phyloP scores from a whole-genome alignment of 2,888 invertebrate species.

The Eucriotettix oculatus region DNA sequence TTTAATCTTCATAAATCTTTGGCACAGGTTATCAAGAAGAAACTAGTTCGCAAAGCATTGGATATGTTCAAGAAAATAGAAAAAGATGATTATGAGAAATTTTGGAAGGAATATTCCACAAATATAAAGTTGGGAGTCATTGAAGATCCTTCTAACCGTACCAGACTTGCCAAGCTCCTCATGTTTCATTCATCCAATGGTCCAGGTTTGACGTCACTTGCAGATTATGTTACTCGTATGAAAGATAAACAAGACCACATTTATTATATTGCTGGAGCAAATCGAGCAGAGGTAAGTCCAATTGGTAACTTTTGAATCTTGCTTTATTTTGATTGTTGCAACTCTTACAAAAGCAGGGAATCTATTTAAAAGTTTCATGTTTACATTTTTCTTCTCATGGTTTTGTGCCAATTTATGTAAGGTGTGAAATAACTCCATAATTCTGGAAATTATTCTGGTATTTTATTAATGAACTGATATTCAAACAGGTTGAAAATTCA shows the following conservation, averaged over 20 bases:
- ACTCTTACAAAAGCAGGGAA: too few species aligned
- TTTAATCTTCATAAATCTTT: not conserved
- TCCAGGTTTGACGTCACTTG: constrained; percentile 49
- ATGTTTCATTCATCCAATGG: constrained; percentile 71
- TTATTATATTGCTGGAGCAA: constrained; percentile 89
- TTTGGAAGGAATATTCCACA: constrained; percentile 99
- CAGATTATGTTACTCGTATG: constrained; percentile 89
- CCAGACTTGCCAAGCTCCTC: constrained; percentile 85
- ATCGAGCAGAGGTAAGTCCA: constrained; percentile 54
- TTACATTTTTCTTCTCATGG: too few species aligned
- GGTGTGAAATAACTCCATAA: too few species aligned
- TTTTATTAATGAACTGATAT: constrained; percentile 1
- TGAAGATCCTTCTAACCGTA: constrained; percentile 94
- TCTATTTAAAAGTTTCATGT: too few species aligned
- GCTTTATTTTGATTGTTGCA: too few species aligned
- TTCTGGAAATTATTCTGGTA: too few species aligned
- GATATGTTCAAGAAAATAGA: constrained; percentile 97
- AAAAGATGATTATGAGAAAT: constrained; percentile 72
- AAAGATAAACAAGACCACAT: constrained; percentile 86
- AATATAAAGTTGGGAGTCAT: constrained; percentile 93
- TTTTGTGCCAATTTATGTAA: too few species aligned
- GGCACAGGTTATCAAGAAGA: constrained; percentile 81
- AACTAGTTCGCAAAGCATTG: constrained; percentile 87
- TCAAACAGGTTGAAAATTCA: constrained; percentile 55
- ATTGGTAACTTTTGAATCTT: too few species aligned